Base-by-base conservation (phyloP, 2,888 invertebrate species). In the Parasteatoda lunata region DNA sequence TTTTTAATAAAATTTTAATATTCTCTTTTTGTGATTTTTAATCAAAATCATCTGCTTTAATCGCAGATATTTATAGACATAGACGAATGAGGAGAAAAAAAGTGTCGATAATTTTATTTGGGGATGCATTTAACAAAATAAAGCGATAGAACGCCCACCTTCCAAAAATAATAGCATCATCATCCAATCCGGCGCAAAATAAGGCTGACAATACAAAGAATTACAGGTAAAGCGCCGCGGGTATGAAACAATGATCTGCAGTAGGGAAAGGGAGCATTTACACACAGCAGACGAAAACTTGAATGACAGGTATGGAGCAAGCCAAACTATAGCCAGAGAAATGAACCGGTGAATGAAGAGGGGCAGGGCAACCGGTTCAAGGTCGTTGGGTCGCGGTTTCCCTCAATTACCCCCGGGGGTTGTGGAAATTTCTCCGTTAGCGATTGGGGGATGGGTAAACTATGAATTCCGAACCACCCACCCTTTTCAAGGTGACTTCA, bases 241-340 rank as follows among this genome's bases (percentile, higher is more conserved):
- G 59, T 70, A 30, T 51, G 64, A 71, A 65, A 65, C 65, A 64
- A 77, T 64, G 76, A 70, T 70, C 77, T 30, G 77, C 54, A 47
- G 72, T 52, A 77, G 72, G 47, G 51, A 59, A 69, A 59, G 48
- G 52, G 75, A 15, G 72, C 52, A 72, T 49, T 72, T 72, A 52
- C 15, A 49, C 15, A n/a, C 52, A 68, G 48, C 69, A 70, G 59
- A 51, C 66, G 45, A 69, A 54, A 85, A 85, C 85, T 85, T 80
- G 85, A 85, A 85, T 85, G 85, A 85, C 85, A 85, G 85, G 85
- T 80, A 80, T 65, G 80, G 77, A 71, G 64, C 51, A 69, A 45
- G 59, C 45, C 59, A 64, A 15, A 65, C 59, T 59, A n/a, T 59
- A 59, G 59, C n/a, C 9, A 13, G 59, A 30, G 30, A 30, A 30